phyloP scores from a whole-genome alignment of 2,888 invertebrate genomes.

The Ochlodes sylvanus region DNA sequence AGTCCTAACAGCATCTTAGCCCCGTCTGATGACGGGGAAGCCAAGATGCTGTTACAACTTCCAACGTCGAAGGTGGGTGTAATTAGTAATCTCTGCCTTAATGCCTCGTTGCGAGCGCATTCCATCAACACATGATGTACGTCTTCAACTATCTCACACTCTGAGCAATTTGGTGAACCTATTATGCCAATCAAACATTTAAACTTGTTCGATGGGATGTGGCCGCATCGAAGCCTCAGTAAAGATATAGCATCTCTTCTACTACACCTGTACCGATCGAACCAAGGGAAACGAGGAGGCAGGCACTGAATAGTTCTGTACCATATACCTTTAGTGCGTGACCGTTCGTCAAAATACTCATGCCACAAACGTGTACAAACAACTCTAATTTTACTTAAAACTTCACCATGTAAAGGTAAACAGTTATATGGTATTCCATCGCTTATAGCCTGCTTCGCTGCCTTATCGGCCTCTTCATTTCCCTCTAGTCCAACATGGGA shows the following conservation, averaged over 20 bases:
- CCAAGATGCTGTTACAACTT: neutral
- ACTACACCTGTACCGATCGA: neutral
- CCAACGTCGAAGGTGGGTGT: neutral
- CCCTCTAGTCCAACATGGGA: constrained; percentile 23
- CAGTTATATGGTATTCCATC: constrained; percentile 5
- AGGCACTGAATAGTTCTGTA: constrained; percentile 9
- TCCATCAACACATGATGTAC: constrained; percentile 3
- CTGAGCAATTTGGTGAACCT: neutral
- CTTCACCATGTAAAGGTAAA: constrained; percentile 8
- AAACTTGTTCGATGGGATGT: constrained; percentile 19
- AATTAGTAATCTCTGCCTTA: neutral
- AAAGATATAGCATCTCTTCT: constrained; percentile 1
- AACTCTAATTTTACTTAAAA: constrained; percentile 1
- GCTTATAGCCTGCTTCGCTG: constrained; percentile 11
- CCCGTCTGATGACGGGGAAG: neutral
- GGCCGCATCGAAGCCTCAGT: constrained; percentile 10
- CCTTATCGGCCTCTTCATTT: constrained; percentile 14
- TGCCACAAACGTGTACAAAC: neutral
- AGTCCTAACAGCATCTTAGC: neutral
- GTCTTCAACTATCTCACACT: neutral
- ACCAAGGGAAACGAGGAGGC: constrained; percentile 18
- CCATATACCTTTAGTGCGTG: constrained; percentile 11
- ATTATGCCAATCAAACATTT: neutral
- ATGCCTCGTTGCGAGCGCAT: neutral
- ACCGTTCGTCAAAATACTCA: constrained; percentile 15